A percentile compares a stretch with the other conserved stretches of the same genome.
Evolutionary conservation across 2,888 invertebrate genomes (phyloP).

Genomic region (Microdon myrmicae): DNA sequence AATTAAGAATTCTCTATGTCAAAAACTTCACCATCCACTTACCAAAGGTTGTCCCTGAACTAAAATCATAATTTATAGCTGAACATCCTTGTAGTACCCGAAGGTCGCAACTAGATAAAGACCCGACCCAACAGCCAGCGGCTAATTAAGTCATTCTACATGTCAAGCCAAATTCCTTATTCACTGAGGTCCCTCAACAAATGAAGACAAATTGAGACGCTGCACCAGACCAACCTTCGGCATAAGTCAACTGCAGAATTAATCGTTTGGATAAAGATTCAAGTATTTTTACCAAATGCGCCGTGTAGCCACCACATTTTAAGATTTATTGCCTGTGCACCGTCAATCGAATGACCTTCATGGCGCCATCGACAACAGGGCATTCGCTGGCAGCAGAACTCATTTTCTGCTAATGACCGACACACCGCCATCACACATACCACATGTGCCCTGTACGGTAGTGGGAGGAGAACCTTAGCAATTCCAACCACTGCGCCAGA

Average conservation of each 20-base stretch:
- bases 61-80: no score
- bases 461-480: neutral
- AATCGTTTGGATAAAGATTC: slow-evolving; percentile 22
- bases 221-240: slow-evolving; percentile 21
- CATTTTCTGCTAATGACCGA: no score
- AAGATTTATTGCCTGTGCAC: slow-evolving; percentile 28
- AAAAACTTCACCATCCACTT: no score
- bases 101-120: no score
- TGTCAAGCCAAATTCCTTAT: neutral
- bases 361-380: no score
- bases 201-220: slow-evolving; percentile 20
- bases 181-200: neutral
- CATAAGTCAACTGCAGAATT: slow-evolving; percentile 2
- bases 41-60: no score
- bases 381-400: no score
- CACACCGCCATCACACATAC: no score
- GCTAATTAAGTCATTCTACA: slow-evolving; percentile 9
- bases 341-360: slow-evolving; percentile 17
- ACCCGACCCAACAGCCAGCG: no score
- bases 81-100: no score
- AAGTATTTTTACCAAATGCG: neutral
- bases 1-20: no score
- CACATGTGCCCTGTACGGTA: slow-evolving; percentile 3
- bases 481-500: neutral
- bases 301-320: neutral